Base-by-base conservation (phyloP, 2,888 invertebrate genomes). In the Chrysodeixis includens region DNA sequence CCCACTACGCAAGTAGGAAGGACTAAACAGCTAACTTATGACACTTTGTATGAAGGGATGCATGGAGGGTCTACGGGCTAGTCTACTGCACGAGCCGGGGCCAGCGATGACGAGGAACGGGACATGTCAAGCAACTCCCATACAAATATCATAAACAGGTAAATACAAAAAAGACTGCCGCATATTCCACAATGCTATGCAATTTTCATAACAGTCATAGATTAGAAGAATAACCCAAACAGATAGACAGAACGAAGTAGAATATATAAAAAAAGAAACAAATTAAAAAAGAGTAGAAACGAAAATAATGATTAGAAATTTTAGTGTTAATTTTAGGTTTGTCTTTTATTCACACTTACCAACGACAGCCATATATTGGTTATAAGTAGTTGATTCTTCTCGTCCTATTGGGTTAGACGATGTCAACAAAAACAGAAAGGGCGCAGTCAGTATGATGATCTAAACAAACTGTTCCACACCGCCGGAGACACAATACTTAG, bases 341-440 rank as follows among this genome's bases (percentile, higher is more conserved):
- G 92, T 89, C 90, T 90, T 93, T 95, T 94, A 93, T 88, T 92
- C 92, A 96, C 96, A 98, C 98, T 98, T 97, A 98, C 98, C 97
- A 98, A 97, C 96, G 98, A 97, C 96, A 98, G 97, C 98, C 98
- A 98, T 96, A 98, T 97, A 97, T 98, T 98, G 96, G 98, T 97
- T 96, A 98, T 97, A 96, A 98, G 97, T 96, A 98, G 97, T 97
- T 98, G 98, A 96, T 98, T 98, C 97, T 98, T 98, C 97, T 98
- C 98, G 97, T 98, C 98, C 98, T 98, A 97, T 96, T 93, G 94
- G 94, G 96, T 96, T 96, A 96, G 94, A 95, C 93, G 94, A 92
- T 93, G 95, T 94, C 96, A 96, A 96, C 96, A 96, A 96, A 96
- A 96, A 96, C 96, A 96, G 96, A 96, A 95, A 94, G 94, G 93